phyloP scores from a whole-genome alignment of 2,888 invertebrate species.

The Drosophila birchii region DNA sequence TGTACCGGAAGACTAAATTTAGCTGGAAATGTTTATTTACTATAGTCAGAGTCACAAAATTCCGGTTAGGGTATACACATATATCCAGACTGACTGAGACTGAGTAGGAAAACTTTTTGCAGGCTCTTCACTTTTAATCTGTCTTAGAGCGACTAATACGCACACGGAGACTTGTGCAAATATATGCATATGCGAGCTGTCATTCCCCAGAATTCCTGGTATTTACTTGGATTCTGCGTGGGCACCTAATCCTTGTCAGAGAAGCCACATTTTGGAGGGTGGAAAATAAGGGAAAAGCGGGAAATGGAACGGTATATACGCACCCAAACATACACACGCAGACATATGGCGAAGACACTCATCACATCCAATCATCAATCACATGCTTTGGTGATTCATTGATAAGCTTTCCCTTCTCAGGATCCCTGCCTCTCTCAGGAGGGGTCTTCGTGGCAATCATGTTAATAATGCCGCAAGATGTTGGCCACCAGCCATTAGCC shows the following conservation, averaged over 20 bases:
- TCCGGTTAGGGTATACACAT: slow-evolving; percentile 3
- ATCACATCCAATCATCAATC: slow-evolving; percentile 78
- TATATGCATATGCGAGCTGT: slow-evolving; percentile 62
- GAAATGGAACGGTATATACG: slow-evolving; percentile 39
- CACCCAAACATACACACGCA: slow-evolving; percentile 4
- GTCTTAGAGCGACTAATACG: slow-evolving; percentile 59
- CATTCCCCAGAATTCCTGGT: slow-evolving; percentile 45
- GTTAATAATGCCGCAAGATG: slow-evolving; percentile 69
- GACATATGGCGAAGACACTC: slow-evolving; percentile 32
- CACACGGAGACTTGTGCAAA: slow-evolving; percentile 43
- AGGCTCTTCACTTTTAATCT: slow-evolving; percentile 77
- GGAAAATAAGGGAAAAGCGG: slow-evolving; percentile 24
- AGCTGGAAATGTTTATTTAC: slow-evolving; percentile 21
- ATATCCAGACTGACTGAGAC: slow-evolving; percentile 1
- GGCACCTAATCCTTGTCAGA: slow-evolving; percentile 68
- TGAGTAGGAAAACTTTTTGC: slow-evolving; percentile 48
- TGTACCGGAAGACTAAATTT: slow-evolving; percentile 26
- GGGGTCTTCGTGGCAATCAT: slow-evolving; percentile 61
- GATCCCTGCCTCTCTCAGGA: slow-evolving; percentile 24
- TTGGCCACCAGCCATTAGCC: slow-evolving; percentile 56
- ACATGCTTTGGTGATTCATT: slow-evolving; percentile 80
- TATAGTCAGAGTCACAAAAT: slow-evolving; percentile 1
- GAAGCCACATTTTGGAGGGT: slow-evolving; percentile 68
- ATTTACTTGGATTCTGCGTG: slow-evolving; percentile 51
- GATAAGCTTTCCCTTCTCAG: slow-evolving; percentile 62